Evolutionary conservation across 2,797 vertebrate genomes (phyloP).

Genomic region (Xenops minutus): DNA sequence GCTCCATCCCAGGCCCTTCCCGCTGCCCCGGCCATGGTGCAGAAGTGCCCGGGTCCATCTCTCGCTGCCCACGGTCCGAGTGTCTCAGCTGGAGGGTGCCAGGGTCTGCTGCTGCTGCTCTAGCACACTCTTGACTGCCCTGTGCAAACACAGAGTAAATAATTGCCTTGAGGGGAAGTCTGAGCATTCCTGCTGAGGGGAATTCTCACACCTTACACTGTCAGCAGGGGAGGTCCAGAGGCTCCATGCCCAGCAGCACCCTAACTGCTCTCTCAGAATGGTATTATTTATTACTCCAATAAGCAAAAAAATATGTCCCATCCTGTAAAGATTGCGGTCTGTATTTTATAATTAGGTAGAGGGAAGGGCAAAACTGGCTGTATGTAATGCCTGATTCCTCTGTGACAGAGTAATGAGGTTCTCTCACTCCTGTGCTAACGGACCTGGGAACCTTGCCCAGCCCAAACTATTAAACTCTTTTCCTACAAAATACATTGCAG

Average conservation of each 20-base stretch:
- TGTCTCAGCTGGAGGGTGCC: not conserved
- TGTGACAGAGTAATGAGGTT: not conserved
- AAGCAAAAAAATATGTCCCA: not conserved
- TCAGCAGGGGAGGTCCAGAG: not conserved
- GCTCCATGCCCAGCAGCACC: not conserved
- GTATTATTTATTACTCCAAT: not conserved
- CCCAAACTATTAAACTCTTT: not conserved
- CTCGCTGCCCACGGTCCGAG: fast-evolving
- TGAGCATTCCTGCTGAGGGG: not conserved
- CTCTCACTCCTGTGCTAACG: not conserved
- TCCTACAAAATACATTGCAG: not conserved
- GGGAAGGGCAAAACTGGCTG: not conserved
- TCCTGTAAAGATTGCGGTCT: not conserved
- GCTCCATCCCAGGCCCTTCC: not conserved
- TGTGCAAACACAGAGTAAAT: not conserved
- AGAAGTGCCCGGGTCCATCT: not conserved
- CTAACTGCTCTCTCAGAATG: not conserved
- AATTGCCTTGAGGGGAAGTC: not conserved
- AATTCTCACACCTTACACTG: not conserved
- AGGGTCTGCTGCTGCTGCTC: not conserved
- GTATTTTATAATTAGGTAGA: not conserved
- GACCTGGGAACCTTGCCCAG: not conserved
- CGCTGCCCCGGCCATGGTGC: not conserved
- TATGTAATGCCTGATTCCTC: not conserved
- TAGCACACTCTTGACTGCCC: constrained; percentile 41